phyloP scores from a whole-genome alignment of 2,113 vertebrate species.

The Oophaga pumilio region DNA sequence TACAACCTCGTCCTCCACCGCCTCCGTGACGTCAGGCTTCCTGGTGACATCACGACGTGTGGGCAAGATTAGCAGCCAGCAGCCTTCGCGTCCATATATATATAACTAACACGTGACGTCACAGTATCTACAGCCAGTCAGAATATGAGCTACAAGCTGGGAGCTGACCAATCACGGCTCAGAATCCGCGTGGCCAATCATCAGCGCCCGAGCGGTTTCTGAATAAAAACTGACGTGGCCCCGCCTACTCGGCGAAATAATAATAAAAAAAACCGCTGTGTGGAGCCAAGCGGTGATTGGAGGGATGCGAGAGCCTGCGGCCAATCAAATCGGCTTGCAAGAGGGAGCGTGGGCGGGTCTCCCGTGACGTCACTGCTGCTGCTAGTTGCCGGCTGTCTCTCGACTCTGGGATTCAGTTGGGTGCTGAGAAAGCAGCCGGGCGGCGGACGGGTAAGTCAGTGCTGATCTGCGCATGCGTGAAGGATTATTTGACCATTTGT shows the following conservation, averaged over 20 bases:
- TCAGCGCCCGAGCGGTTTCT: neutral
- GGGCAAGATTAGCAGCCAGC: neutral
- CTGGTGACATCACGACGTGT: neutral
- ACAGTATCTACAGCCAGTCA: neutral
- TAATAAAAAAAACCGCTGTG: too few species aligned
- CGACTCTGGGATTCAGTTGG: slow-evolving; percentile 33
- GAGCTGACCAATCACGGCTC: neutral
- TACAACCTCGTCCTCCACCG: too few species aligned
- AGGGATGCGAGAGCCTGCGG: neutral
- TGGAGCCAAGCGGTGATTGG: neutral
- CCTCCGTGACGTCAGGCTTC: neutral
- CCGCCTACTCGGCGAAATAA: neutral
- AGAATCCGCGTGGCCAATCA: neutral
- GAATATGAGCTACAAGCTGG: too few species aligned
- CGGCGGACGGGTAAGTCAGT: slow-evolving; percentile 37
- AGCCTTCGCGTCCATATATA: neutral
- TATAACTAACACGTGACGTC: neutral
- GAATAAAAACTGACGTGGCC: slow-evolving; percentile 37
- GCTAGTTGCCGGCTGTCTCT: slow-evolving; percentile 42
- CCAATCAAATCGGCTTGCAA: neutral
- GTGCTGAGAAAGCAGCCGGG: slow-evolving; percentile 6
- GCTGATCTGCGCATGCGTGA: slow-evolving; percentile 29
- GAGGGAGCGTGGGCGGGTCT: slow-evolving; percentile 31
- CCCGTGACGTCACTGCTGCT: slow-evolving; percentile 32
- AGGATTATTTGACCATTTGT: neutral